Base-by-base conservation (phyloP, 2,888 invertebrate species). In the Eristalis arbustorum region DNA sequence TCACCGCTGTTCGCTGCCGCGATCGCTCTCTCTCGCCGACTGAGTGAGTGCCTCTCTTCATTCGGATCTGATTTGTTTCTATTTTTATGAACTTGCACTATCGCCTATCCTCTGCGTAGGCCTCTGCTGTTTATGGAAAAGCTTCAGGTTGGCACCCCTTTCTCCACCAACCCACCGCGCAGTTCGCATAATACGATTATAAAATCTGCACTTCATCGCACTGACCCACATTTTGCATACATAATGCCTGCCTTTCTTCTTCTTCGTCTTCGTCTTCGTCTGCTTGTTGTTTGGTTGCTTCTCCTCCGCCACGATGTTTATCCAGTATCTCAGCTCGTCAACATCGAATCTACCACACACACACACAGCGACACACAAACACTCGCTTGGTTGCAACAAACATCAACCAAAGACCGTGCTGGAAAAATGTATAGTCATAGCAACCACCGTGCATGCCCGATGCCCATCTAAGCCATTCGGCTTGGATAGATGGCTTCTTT, bases 181-280 rank as follows among this genome's bases (percentile, higher is more conserved):
- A 75, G 62, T 71, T 83, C 82, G 83, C 87, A 88, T 83, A 80
- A 88, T 88, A 87, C 75, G 89, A 89, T 88, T 89, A 89, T 89
- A 90, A 90, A 90, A 90, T 90, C 90, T 90, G 90, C 90, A 90
- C 90, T 90, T 90, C 90, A 90, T 90, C 90, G 89, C 89, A 90
- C 90, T 90, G 90, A 90, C 90, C 90, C 89, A 90, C 90, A 89
- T 90, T 90, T 89, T 85, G 81, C 88, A 88, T 89, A 85, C 88
- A 88, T 88, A 88, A 88, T 88, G 78, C 18, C n/a, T 11, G 18
- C 66, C 75, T 82, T 82, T 82, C 82, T 82, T 87, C 82, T 75
- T 25, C 87, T 74, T n/a, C 73, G 23, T 25, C 59, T 2, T 22
- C 22, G 11, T 2, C 57, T n/a, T n/a, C n/a, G n/a, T n/a, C n/a